Evolutionary conservation across 2,888 invertebrate genomes (phyloP), one percentile per base, ranked within the genome.

Genomic region (Pocota personata): DNA sequence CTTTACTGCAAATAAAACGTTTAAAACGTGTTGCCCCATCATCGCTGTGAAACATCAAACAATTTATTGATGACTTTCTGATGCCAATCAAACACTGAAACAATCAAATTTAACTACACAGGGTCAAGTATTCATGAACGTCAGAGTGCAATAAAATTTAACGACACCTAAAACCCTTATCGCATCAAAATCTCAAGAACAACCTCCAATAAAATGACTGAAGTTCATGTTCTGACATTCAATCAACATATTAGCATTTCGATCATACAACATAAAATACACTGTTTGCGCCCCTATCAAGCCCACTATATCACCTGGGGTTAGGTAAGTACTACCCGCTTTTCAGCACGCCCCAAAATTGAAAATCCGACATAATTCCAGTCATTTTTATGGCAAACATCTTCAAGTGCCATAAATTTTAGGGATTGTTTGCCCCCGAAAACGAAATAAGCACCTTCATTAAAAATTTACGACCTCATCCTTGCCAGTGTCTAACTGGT

Each of bases 291-390:
- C 43, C 40, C 8, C n/a, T 40, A n/a, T 19, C 16, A 43, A 21
- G 27, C n/a, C 40, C n/a, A 55, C 19, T 43, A 35, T 12, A n/a
- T 35, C 27, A 40, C 55, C 30, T 67, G 16, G 12, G n/a, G 10
- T 1, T 1, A n/a, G n/a, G n/a, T n/a, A n/a, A n/a, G n/a, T 24
- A 14, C 1, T 24, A n/a, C 19, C 50, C 40, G n/a, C 19, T 24
- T 12, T 46, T 64, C 46, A 43, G 57, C 24, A 40, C 40, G 19
- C 46, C 40, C 37, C 16, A 16, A 43, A 55, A 46, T 52, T 35
- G 64, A 75, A 75, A 64, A 75, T 66, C 75, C 64, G 24, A 64
- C 75, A 46, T 75, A 75, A 75, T 57, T 55, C 64, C 64, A 27
- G 46, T 27, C 43, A 14, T 58, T 32, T 75, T 75, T 75, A 64